Conservation (phyloP, 2,113 vertebrate species). For the Paramormyrops kingsleyae region DNA sequence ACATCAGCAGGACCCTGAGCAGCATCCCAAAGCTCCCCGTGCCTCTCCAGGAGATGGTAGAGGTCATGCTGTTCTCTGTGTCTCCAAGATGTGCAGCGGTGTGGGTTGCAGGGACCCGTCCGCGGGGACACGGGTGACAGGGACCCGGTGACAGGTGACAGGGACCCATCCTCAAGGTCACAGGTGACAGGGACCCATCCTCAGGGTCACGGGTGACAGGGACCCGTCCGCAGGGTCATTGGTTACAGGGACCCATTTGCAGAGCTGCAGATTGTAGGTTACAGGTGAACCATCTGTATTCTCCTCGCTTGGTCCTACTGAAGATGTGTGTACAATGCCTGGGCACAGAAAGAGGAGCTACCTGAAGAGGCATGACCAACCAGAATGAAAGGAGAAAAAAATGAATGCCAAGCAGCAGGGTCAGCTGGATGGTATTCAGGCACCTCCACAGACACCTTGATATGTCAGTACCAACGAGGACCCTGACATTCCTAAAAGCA, state of each 20-base stretch:
- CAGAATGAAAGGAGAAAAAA: neutral
- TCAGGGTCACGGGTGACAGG: too few relatives aligned
- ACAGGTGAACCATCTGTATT: neutral
- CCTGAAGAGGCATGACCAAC: neutral
- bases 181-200: neutral
- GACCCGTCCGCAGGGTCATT: neutral
- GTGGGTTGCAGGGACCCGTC: neutral
- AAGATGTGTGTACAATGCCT: neutral
- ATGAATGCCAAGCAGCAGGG: neutral
- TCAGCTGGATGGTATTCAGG: neutral
- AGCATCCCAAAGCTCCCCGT: conserved; percentile 14
- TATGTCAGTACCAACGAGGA: neutral
- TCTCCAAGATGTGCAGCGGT: neutral
- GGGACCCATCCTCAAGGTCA: neutral
- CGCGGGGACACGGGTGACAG: neutral
- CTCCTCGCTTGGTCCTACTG: conserved; percentile 14
- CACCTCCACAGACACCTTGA: neutral
- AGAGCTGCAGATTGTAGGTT: neutral
- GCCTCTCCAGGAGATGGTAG: neutral
- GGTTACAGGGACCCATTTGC: neutral
- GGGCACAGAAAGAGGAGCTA: neutral
- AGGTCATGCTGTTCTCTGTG: neutral
- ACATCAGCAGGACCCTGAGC: conserved; percentile 16
- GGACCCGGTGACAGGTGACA: neutral
- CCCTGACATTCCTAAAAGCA: neutral